These are phyloP conservation scores for Dendroctonus ponderosae DNA, from an alignment of 1,140 invertebrate species.

Conservation along the genomic window DNA sequence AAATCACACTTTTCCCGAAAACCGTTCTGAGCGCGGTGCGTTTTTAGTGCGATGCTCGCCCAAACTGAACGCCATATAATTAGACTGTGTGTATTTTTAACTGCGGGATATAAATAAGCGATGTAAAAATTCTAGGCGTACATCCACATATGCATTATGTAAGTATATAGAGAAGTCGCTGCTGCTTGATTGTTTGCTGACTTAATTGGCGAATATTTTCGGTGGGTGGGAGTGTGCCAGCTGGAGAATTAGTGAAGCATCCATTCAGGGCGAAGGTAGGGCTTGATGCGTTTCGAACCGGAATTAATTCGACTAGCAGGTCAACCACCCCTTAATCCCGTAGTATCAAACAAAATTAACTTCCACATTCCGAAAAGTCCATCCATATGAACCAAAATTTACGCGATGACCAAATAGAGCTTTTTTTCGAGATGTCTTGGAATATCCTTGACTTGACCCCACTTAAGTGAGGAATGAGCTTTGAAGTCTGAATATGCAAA, in stretches of 20 bases:
- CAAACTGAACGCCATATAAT: constrained; percentile 36
- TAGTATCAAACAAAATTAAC: too few species aligned
- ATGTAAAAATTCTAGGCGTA: constrained; percentile 32
- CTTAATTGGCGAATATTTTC: constrained; percentile 28
- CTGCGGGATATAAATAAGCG: constrained; percentile 42
- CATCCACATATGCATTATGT: constrained; percentile 31
- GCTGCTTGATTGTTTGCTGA: constrained; percentile 24
- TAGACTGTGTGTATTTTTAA: constrained; percentile 44
- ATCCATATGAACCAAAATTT: too few species aligned
- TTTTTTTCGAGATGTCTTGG: too few species aligned
- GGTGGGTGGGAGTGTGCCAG: constrained; percentile 18
- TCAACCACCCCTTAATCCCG: too few species aligned
- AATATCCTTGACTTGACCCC: too few species aligned
- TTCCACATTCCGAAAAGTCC: too few species aligned
- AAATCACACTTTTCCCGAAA: too few species aligned
- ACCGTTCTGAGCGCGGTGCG: not conserved
- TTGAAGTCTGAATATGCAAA: too few species aligned
- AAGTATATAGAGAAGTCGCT: constrained; percentile 28
- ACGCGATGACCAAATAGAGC: too few species aligned
- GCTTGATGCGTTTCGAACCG: too few species aligned
- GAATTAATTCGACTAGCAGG: too few species aligned
- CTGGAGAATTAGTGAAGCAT: constrained; percentile 8
- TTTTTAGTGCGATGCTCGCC: constrained; percentile 18
- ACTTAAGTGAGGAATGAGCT: too few species aligned
- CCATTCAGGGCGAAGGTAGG: not conserved